These are phyloP conservation scores for Pipistrellus pygmaeus DNA, from an alignment of 2,797 vertebrate species.

Conservation along the genomic window DNA sequence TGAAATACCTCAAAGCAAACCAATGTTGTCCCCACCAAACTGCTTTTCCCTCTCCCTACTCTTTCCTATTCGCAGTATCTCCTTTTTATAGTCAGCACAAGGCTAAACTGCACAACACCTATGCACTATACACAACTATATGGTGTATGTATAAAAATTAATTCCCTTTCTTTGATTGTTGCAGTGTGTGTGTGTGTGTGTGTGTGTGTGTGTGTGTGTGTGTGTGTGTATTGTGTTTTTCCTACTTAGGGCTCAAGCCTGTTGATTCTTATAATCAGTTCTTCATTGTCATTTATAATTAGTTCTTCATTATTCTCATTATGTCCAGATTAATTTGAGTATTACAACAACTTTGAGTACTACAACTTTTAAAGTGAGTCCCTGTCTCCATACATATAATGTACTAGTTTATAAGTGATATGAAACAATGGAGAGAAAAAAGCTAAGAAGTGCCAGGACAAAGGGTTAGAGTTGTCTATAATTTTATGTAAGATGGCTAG, in stretches of 20 bases:
- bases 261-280: neutral
- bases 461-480: neutral
- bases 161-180: neutral
- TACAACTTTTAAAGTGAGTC: neutral
- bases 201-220: neutral
- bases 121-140: neutral
- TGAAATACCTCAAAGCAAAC: constrained; percentile 8
- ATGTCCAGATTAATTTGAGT: neutral
- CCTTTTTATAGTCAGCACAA: neutral
- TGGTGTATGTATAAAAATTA: neutral
- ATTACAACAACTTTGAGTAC: neutral
- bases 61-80: neutral
- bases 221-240: neutral
- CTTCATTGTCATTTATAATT: neutral
- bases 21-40: neutral
- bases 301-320: neutral
- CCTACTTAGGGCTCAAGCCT: neutral
- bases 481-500: neutral
- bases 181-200: no score
- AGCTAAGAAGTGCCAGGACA: neutral
- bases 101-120: neutral
- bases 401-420: neutral
- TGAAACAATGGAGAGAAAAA: neutral
- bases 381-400: neutral
- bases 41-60: neutral